Conservation (phyloP, 2,797 vertebrate species). For the Mormyrus hasselquistii region DNA sequence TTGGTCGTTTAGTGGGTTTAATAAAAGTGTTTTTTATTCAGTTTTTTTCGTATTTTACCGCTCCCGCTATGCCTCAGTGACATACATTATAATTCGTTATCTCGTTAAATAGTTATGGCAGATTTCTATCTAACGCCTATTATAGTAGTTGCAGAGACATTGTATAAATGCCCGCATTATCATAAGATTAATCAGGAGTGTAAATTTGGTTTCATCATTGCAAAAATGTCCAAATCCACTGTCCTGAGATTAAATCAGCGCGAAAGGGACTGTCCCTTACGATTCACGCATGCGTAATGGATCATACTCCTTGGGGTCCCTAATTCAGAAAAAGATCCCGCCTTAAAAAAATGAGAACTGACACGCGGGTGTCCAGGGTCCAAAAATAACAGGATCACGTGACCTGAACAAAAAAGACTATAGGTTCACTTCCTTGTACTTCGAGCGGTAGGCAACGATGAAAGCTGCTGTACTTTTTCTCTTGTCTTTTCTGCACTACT, state of each 20-base stretch:
- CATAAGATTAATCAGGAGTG: neutral
- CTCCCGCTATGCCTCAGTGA: neutral
- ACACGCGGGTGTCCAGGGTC: neutral
- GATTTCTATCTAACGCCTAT: neutral
- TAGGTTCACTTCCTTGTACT: neutral
- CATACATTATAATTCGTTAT: neutral
- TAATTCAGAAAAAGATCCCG: neutral
- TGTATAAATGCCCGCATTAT: neutral
- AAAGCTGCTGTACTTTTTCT: slow-evolving; percentile 7
- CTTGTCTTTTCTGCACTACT: neutral
- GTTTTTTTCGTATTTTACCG: neutral
- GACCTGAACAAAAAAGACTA: neutral
- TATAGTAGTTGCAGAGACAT: too few species aligned
- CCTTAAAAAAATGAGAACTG: neutral
- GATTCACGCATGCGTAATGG: neutral
- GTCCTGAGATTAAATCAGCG: too few species aligned
- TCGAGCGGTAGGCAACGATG: neutral
- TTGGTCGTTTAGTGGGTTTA: neutral
- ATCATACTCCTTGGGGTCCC: neutral
- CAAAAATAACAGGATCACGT: neutral
- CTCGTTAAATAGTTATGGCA: neutral
- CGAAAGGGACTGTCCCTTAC: neutral
- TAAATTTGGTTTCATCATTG: neutral
- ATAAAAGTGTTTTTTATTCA: neutral
- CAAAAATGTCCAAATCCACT: too few species aligned